Percentiles rank a stretch among this genome's conserved stretches.
Conservation (phyloP, 2,113 vertebrate genomes). For the human region GRCh38 chr4:158773001-158773500, state of each 20-base stretch:
- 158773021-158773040: neutral
- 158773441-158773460: neutral
- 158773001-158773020: neutral
- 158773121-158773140: neutral
- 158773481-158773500: neutral
- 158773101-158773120: neutral
- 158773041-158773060: neutral
- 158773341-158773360: neutral
- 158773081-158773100: neutral
- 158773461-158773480: neutral
- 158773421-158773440: neutral
- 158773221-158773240: neutral
- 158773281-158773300: neutral
- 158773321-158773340: neutral
- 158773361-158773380: neutral
- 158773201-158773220: neutral
- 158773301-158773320: neutral
- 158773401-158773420: neutral
- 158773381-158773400: neutral
- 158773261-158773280: neutral
- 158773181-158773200: neutral
- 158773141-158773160: neutral
- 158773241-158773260: neutral
- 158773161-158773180: neutral
- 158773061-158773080: neutral